Percentiles rank a stretch among this genome's conserved stretches.
Conservation (phyloP, 2,113 vertebrate species). For the Conger conger region DNA sequence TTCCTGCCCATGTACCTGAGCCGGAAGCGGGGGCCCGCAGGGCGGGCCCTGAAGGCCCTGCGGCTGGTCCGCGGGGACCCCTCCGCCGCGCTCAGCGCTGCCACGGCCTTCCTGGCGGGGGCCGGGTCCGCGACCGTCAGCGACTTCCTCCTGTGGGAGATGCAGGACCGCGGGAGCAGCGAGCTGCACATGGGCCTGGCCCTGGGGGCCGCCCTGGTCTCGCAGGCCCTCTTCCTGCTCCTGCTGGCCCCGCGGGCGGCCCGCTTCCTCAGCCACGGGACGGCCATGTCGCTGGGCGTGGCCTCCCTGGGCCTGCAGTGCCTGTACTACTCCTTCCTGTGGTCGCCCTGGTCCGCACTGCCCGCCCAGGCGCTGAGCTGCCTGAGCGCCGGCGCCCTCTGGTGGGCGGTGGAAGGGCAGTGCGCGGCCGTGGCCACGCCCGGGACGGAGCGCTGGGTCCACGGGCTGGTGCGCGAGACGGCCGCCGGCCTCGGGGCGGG, state of each 20-base stretch:
- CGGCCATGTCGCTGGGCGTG: slow-evolving; percentile 58
- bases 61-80: slow-evolving; percentile 66
- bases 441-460: slow-evolving; percentile 70
- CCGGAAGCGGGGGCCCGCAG: slow-evolving; percentile 49
- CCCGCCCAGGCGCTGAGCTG: slow-evolving; percentile 72
- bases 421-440: slow-evolving; percentile 72
- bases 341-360: slow-evolving; percentile 74
- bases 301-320: slow-evolving; percentile 69
- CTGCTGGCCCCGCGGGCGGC: slow-evolving; percentile 58
- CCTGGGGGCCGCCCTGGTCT: slow-evolving; percentile 65
- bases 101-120: slow-evolving; percentile 70
- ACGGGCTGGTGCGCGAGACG: slow-evolving; percentile 61
- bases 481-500: slow-evolving; percentile 64
- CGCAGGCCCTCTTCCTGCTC: slow-evolving; percentile 66
- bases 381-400: slow-evolving; percentile 71
- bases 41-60: slow-evolving; percentile 66
- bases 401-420: slow-evolving; percentile 72
- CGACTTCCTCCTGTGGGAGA: slow-evolving; percentile 87
- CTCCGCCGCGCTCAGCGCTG: slow-evolving; percentile 62
- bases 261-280: slow-evolving; percentile 58
- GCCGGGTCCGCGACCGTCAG: slow-evolving; percentile 54
- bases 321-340: slow-evolving; percentile 81
- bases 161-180: slow-evolving; percentile 74
- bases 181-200: slow-evolving; percentile 80
- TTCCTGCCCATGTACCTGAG: slow-evolving; percentile 69